phyloP scores from a whole-genome alignment of 2,113 vertebrate genomes.

The Zeus faber region DNA sequence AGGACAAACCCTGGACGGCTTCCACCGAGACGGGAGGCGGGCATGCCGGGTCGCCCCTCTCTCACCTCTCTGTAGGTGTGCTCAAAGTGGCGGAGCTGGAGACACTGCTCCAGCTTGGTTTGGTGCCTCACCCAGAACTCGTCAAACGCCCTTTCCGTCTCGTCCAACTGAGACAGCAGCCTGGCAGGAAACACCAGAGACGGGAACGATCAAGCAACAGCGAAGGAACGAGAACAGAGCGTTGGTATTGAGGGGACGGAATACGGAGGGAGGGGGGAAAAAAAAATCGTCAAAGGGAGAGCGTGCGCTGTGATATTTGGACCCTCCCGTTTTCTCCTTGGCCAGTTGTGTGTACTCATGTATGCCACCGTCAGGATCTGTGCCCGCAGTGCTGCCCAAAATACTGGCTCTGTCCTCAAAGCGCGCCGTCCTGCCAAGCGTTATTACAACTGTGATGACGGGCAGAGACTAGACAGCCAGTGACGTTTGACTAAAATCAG shows the following conservation, averaged over 20 bases:
- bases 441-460: not conserved
- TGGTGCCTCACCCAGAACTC: conserved; percentile 95
- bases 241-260: not conserved
- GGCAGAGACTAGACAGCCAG: not conserved
- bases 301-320: too few relatives aligned
- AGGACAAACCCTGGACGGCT: not conserved
- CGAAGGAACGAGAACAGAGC: not conserved
- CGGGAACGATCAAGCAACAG: not conserved
- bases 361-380: conserved; percentile 8
- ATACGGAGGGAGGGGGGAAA: not conserved
- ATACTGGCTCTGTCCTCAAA: conserved; percentile 23
- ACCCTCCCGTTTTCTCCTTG: too few relatives aligned
- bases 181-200: conserved; percentile 54
- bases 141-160: conserved; percentile 92
- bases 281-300: not conserved
- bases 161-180: conserved; percentile 88
- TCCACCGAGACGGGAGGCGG: too few relatives aligned
- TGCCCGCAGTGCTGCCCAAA: conserved; percentile 21
- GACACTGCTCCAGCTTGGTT: conserved; percentile 91
- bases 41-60: not conserved
- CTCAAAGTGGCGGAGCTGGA: conserved; percentile 90
- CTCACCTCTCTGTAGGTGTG: conserved; percentile 91
- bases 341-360: not conserved
- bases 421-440: not conserved
- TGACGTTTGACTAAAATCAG: not conserved